Conservation (phyloP, 2,113 vertebrate species). For the Hassar affinis region DNA sequence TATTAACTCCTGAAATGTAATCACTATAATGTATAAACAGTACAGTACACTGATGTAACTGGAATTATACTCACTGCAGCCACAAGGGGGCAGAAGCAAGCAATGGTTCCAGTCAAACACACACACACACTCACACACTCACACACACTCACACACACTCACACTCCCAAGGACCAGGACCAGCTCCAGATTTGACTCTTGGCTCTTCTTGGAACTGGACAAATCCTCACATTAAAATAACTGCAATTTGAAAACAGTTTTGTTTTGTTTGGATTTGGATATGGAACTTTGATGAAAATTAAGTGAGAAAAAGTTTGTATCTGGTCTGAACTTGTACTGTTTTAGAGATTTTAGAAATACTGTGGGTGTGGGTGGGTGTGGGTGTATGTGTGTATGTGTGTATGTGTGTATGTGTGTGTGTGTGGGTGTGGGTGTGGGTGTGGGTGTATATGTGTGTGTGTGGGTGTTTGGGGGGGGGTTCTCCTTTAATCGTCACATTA, state of each 20-base stretch:
- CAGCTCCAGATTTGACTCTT: neutral
- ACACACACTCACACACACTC: neutral
- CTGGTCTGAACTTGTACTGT: neutral
- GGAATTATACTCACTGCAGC: neutral
- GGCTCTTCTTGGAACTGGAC: neutral
- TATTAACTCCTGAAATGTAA: neutral
- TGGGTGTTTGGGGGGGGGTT: too few species aligned
- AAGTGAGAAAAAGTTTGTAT: too few species aligned
- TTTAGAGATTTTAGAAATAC: too few species aligned
- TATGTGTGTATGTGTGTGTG: neutral
- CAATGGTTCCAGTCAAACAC: neutral
- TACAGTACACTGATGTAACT: neutral
- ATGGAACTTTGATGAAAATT: too few species aligned
- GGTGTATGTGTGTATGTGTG: neutral
- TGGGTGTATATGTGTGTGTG: too few species aligned
- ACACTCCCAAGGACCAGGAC: neutral
- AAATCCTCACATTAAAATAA: neutral
- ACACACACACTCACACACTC: neutral
- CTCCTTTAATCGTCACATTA: neutral
- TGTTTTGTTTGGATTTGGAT: neutral
- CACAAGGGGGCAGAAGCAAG: constrained; percentile 28
- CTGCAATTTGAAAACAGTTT: neutral
- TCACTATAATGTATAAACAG: neutral
- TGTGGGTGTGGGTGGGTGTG: neutral
- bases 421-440: too few species aligned